phyloP scores from a whole-genome alignment of 2,888 invertebrate species.

The Drosophila yooni region DNA sequence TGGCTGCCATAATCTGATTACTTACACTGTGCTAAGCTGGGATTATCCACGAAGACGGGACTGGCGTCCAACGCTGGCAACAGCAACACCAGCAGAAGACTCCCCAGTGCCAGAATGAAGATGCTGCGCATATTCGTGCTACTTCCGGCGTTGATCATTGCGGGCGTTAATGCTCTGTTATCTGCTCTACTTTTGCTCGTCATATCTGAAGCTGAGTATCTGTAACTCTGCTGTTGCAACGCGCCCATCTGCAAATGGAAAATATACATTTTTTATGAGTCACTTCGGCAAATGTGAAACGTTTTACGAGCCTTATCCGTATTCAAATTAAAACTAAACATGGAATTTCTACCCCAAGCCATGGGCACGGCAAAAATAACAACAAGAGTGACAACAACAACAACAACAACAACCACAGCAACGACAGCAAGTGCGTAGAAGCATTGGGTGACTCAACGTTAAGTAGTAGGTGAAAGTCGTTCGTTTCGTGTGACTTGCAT shows the following conservation, averaged over 20 bases:
- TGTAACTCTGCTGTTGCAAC: slow-evolving; percentile 50
- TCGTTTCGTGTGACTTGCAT: slow-evolving; percentile 75
- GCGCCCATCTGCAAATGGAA: slow-evolving; percentile 79
- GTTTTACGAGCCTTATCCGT: slow-evolving; percentile 56
- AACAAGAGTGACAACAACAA: slow-evolving; percentile 26
- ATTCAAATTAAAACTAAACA: slow-evolving; percentile 63
- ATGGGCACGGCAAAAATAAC: slow-evolving; percentile 61
- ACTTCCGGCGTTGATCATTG: slow-evolving; percentile 21
- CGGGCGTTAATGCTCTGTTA: slow-evolving; percentile 14
- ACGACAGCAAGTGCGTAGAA: slow-evolving; percentile 74
- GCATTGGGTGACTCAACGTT: slow-evolving; percentile 65
- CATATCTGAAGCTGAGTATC: slow-evolving; percentile 45
- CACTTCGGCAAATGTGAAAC: slow-evolving; percentile 66
- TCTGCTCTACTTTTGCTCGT: slow-evolving; percentile 46
- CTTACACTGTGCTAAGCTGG: slow-evolving; percentile 85
- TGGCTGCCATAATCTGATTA: slow-evolving; percentile 52
- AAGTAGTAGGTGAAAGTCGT: slow-evolving; percentile 76
- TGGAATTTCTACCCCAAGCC: slow-evolving; percentile 47
- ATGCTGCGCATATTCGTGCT: slow-evolving; percentile 41
- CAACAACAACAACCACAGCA: slow-evolving; percentile 5
- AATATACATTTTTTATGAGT: slow-evolving; percentile 53
- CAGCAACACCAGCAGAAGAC: slow-evolving; percentile 62
- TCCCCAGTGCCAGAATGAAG: slow-evolving; percentile 56
- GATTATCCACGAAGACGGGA: slow-evolving; percentile 85
- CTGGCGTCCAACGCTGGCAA: slow-evolving; percentile 65